A percentile compares a stretch with the other conserved stretches of the same genome.
These are phyloP conservation scores for Holocentrus rufus DNA, from an alignment of 2,797 vertebrate genomes.

Conservation along the genomic window DNA sequence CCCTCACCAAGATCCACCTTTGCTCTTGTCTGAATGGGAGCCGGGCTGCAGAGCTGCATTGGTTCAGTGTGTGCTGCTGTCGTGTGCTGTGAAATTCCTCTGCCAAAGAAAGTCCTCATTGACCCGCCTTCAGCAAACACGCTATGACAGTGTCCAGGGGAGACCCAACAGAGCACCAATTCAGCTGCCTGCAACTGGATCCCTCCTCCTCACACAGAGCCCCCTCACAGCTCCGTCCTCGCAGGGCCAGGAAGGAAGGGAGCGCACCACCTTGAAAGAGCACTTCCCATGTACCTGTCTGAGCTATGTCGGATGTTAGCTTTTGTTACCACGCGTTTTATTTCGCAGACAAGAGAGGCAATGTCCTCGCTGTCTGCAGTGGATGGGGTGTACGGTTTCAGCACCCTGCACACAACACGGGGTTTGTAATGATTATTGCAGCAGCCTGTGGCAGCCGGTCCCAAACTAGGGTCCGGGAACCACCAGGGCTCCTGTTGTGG, in stretches of 20 bases:
- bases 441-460: slow-evolving; percentile 23
- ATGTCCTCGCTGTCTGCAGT: slow-evolving; percentile 48
- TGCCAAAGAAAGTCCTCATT: slow-evolving; percentile 80
- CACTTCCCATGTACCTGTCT: slow-evolving; percentile 76
- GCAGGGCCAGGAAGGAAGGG: slow-evolving; percentile 67
- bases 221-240: slow-evolving; percentile 67
- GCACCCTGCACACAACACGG: slow-evolving; percentile 3
- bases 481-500: slow-evolving; percentile 7
- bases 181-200: slow-evolving; percentile 82
- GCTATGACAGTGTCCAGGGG: slow-evolving; percentile 79
- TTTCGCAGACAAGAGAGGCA: slow-evolving; percentile 64
- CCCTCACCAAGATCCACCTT: slow-evolving; percentile 53
- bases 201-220: slow-evolving; percentile 68
- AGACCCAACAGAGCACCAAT: slow-evolving; percentile 81
- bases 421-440: slow-evolving; percentile 40
- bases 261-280: slow-evolving; percentile 73
- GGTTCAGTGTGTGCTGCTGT: slow-evolving; percentile 41
- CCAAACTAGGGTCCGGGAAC: slow-evolving; percentile 33
- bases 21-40: slow-evolving; percentile 44
- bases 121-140: slow-evolving; percentile 81
- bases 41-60: slow-evolving; percentile 28
- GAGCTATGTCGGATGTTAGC: slow-evolving; percentile 67
- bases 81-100: slow-evolving; percentile 83
- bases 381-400: slow-evolving; percentile 61
- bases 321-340: slow-evolving; percentile 68